Evolutionary conservation across 2,113 vertebrate genomes (phyloP).

Genomic region (Melierax canorus): DNA sequence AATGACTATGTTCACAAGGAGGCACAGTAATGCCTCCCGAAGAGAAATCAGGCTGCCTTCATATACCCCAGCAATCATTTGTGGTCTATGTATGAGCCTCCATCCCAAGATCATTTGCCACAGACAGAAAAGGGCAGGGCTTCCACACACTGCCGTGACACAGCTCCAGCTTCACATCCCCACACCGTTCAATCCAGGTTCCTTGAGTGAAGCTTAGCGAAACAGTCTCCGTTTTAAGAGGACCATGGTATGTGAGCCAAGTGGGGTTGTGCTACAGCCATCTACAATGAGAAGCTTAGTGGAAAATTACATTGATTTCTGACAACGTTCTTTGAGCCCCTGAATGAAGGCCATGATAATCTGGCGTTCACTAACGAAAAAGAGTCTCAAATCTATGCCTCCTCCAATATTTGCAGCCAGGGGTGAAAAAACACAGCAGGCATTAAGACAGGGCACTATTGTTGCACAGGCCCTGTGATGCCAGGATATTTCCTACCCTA

Average conservation of each 20-base stretch:
- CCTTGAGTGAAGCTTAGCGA: background rate
- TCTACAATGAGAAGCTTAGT: background rate
- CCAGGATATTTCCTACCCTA: background rate
- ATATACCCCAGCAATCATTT: background rate
- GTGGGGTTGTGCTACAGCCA: background rate
- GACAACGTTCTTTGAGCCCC: background rate
- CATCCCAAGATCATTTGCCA: background rate
- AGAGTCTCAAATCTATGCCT: background rate
- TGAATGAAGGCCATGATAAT: background rate
- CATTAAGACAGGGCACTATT: background rate
- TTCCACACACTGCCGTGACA: background rate
- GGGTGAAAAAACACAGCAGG: background rate
- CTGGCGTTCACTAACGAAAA: background rate
- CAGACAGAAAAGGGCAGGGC: background rate
- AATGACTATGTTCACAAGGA: background rate
- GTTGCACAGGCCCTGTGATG: background rate
- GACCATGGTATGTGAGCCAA: background rate
- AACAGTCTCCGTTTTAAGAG: background rate
- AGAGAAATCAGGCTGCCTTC: background rate
- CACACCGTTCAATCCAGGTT: background rate
- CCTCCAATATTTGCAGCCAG: background rate
- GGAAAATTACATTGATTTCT: background rate
- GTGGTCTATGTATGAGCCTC: background rate
- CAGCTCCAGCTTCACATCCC: background rate
- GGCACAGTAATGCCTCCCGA: background rate